phyloP scores from a whole-genome alignment of 2,888 invertebrate genomes.

The Ormyrus labotus region DNA sequence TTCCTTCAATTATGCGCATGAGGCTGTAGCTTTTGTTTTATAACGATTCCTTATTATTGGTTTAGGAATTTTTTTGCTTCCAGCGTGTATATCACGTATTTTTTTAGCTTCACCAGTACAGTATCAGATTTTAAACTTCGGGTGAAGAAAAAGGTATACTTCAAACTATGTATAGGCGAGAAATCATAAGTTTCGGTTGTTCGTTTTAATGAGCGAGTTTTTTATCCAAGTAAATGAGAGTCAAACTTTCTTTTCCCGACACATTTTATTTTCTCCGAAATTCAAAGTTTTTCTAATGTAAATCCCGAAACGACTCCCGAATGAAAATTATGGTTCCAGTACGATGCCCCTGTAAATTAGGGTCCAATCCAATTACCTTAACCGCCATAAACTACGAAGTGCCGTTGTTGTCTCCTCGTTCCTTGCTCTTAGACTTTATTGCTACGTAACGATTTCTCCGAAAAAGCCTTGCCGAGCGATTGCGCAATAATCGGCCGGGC shows the following conservation, averaged over 20 bases:
- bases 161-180: too few species aligned
- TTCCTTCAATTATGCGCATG: neutral
- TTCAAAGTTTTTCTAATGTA: neutral
- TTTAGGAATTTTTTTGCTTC: too few species aligned
- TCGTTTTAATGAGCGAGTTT: too few species aligned
- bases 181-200: too few species aligned
- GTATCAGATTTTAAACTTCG: too few species aligned
- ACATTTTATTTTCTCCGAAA: neutral
- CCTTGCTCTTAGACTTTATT: constrained; percentile 34
- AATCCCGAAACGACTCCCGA: neutral
- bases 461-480: constrained; percentile 43
- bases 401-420: constrained; percentile 27
- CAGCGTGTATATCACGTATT: too few species aligned
- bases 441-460: constrained; percentile 34
- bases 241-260: neutral
- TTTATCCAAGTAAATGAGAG: too few species aligned
- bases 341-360: neutral
- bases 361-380: constrained; percentile 1
- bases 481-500: constrained; percentile 11
- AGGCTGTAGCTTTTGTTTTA: too few species aligned
- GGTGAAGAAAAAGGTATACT: too few species aligned
- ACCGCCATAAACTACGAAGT: constrained; percentile 54
- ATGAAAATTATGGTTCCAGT: neutral
- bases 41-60: too few species aligned
- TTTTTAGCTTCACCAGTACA: too few species aligned